Base-by-base conservation (phyloP, 2,797 vertebrate genomes). In the Mastacembelus armatus region DNA sequence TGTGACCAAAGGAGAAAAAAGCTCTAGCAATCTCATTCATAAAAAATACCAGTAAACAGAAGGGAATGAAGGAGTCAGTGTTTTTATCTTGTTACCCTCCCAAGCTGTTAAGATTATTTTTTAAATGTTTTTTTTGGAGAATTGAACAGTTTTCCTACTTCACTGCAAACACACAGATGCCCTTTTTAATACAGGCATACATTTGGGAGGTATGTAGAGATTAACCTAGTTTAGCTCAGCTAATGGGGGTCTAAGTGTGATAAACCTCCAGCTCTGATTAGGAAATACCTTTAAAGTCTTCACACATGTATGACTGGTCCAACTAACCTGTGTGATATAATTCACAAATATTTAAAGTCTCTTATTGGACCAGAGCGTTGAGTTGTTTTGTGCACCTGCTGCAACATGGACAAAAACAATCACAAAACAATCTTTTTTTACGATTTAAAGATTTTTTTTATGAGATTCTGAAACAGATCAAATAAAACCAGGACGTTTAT, bases 1-100 rank as follows among this genome's bases (percentile, higher is more conserved):
- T 10, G 35, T 42, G 51, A 43, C 22, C 15, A 27, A n/a, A n/a
- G n/a, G n/a, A n/a, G n/a, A n/a, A n/a, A n/a, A n/a, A n/a, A n/a
- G n/a, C n/a, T n/a, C n/a, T 32, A 63, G 12, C 22, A 29, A 1
- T 30, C 12, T 71, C 39, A 66, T 76, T 76, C 62, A 78, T 62
- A 24, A 54, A 63, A 49, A 48, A 33, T n/a, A n/a, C n/a, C n/a
- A n/a, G n/a, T n/a, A 6, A 18, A 1, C 18, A 16, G 18, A 29
- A 38, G 42, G 16, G n/a, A 66, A 35, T 18, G 22, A 26, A 11
- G 44, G 10, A 10, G n/a, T 11, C 9, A 32, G 30, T 9, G 30
- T 30, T 2, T 11, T 18, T 43, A 74, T 47, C 8, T 50, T 35
- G 36, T 24, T 8, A 10, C 14, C 40, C 12, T 62, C 4, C 21